Evolutionary conservation across 2,113 vertebrate species (phyloP).

Genomic region (Pygoscelis adeliae): DNA sequence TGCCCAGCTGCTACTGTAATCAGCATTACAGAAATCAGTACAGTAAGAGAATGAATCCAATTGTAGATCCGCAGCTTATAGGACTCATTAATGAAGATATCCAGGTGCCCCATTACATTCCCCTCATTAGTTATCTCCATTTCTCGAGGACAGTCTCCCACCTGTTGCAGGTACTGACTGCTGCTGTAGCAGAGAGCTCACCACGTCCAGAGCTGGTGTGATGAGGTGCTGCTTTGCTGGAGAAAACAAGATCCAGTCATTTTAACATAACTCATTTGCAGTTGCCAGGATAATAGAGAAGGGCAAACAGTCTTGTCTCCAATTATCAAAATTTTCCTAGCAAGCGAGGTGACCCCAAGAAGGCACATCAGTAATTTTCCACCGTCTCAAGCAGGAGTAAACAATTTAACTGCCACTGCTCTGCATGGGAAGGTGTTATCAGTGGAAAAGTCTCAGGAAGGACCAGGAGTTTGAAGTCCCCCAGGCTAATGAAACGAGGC

Average conservation of each 20-base stretch:
- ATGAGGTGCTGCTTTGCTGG: neutral
- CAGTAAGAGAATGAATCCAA: neutral
- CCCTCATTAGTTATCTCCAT: neutral
- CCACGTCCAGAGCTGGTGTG: neutral
- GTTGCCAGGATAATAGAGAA: neutral
- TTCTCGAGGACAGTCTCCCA: neutral
- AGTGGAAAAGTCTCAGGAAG: neutral
- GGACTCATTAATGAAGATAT: neutral
- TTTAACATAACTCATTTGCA: neutral
- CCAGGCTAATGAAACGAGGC: neutral
- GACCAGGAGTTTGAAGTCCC: neutral
- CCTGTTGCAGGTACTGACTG: neutral
- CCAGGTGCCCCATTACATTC: neutral
- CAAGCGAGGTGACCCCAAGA: neutral
- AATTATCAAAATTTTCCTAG: constrained; percentile 27
- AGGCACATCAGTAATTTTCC: constrained; percentile 12
- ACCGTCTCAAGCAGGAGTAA: neutral
- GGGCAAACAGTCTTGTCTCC: neutral
- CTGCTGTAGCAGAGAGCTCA: neutral
- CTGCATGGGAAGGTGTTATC: neutral
- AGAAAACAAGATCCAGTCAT: neutral
- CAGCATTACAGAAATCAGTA: neutral
- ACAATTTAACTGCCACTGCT: neutral
- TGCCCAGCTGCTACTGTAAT: neutral
- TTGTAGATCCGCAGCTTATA: neutral